These are phyloP conservation scores for Geopemphigus sp. DNA, from an alignment of 1,140 invertebrate species.

Conservation along the genomic window DNA sequence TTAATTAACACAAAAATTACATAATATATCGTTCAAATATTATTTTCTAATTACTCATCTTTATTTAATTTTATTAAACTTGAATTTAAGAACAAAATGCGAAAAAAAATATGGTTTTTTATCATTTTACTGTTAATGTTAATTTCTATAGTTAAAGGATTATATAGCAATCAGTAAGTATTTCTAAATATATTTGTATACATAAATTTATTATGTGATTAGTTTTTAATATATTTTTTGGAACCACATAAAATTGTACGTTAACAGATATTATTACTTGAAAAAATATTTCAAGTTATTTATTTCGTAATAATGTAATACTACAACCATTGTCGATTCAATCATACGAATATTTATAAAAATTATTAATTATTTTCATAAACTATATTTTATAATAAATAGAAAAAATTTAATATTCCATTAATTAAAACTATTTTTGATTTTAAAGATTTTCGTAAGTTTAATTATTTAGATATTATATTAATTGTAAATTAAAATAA, in stretches of 20 bases:
- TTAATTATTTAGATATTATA: background rate
- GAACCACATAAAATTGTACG: background rate
- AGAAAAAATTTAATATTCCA: background rate
- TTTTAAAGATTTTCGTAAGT: background rate
- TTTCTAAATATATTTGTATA: background rate
- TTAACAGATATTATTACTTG: background rate
- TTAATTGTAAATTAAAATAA: background rate
- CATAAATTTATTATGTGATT: no score
- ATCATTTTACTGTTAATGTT: background rate
- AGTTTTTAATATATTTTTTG: background rate
- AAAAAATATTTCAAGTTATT: no score
- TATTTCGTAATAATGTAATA: no score
- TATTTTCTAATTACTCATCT: background rate
- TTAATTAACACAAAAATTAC: background rate
- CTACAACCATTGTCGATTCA: no score
- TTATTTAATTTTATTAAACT: background rate
- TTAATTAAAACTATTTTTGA: background rate
- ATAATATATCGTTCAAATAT: background rate
- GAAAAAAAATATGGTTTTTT: background rate
- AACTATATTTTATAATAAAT: background rate
- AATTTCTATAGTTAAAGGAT: background rate
- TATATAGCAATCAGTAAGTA: constrained; percentile 29
- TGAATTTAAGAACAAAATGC: background rate
- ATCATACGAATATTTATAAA: no score
- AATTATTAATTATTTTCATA: background rate